phyloP scores from a whole-genome alignment of 2,888 invertebrate species.

The Netelia virgata region DNA sequence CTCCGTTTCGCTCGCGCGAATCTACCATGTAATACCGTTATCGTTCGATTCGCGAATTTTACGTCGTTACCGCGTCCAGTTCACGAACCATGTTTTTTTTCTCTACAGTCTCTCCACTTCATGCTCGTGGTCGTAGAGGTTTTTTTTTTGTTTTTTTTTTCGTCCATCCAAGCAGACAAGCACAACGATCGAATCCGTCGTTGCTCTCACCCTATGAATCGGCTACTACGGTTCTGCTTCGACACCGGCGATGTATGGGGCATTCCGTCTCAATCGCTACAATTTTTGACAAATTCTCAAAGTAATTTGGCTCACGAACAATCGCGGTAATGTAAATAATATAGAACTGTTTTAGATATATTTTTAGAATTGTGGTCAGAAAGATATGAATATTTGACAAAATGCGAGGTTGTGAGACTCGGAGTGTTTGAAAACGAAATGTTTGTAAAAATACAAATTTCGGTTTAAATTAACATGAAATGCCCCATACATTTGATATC shows the following conservation, averaged over 20 bases:
- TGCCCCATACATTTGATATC: too few species aligned
- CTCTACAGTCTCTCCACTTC: background rate
- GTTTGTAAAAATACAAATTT: too few species aligned
- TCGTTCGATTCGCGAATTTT: conserved; percentile 61
- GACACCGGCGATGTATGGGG: background rate
- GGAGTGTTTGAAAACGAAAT: too few species aligned
- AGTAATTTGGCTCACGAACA: background rate
- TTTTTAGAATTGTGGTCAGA: background rate
- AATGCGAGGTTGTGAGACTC: too few species aligned
- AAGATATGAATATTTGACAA: background rate
- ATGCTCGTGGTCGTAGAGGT: background rate
- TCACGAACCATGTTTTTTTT: conserved; percentile 45
- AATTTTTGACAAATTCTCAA: background rate
- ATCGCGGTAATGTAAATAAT: too few species aligned
- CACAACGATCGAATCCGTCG: conserved; percentile 10
- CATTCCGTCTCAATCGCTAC: background rate
- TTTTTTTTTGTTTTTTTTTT: background rate
- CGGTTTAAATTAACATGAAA: too few species aligned
- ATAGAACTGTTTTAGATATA: too few species aligned
- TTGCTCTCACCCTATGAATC: background rate
- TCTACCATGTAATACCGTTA: conserved; percentile 57
- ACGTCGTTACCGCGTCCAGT: conserved; percentile 35
- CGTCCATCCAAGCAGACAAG: background rate
- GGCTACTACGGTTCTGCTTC: background rate
- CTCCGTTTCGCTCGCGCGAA: conserved; percentile 67